Evolutionary conservation across 2,888 invertebrate species (phyloP), one percentile per base, ranked within the genome.

Genomic region (Xestia c-nigrum): DNA sequence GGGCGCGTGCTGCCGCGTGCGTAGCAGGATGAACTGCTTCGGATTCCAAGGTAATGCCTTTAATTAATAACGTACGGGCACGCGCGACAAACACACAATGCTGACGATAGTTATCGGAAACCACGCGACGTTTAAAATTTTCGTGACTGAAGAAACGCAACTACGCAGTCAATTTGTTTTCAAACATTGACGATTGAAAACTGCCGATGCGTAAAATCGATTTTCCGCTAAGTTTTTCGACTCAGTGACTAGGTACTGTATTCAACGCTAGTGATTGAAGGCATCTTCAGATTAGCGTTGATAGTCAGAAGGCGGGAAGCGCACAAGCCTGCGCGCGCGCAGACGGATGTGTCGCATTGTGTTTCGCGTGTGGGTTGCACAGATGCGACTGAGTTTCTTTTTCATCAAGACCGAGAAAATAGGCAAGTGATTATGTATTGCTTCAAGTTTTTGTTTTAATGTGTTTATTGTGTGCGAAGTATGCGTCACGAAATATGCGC

Each of bases 21-120:
- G 96, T 85, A 90, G 96, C 65, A 96, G 93, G 88, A 96, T 96
- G 95, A 96, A 95, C 93, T 96, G 96, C 90, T 96, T 96, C 86
- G 96, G 96, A 92, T 94, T 96, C 90, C 92, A 95, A 90, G 96
- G 96, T 96, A 95, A 93, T 88, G 85, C 81, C 80, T 78, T 86
- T 83, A 85, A 89, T 89, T 88, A 88, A 84, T 85, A 85, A 74
- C 72, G 66, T 67, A 82, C 74, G 12, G 78, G 63, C 74, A 79
- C 74, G 74, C 79, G 65, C 61, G 57, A 52, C 78, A 57, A 66
- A 65, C 78, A 61, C 67, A 84, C 78, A 69, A 50, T 68, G 46
- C 12, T 66, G 83, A 66, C 78, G 46, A 12, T 55, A 78, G 63
- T 72, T 63, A 85, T 66, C 64, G 57, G n/a, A 72, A 65, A 74